Percentiles rank a stretch among this genome's conserved stretches.
phyloP scores from a whole-genome alignment of 2,888 invertebrate genomes.

The Axea sp. region DNA sequence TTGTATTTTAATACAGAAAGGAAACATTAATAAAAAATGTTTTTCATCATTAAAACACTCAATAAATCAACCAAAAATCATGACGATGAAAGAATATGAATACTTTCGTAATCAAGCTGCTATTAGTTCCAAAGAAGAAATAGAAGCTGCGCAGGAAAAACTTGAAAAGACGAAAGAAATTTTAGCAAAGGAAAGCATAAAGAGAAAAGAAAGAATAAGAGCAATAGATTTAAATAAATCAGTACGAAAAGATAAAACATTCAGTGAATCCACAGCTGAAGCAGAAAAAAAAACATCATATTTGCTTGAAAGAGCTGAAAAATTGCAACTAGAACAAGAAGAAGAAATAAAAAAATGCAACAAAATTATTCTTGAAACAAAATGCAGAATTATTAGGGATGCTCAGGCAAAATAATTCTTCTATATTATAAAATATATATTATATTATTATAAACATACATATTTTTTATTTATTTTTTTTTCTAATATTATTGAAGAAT shows the following conservation, averaged over 20 bases:
- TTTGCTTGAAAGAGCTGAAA: conserved; percentile 80
- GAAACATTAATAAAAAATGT: conserved; percentile 10
- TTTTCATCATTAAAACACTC: conserved; percentile 81
- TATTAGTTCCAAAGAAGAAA: conserved; percentile 66
- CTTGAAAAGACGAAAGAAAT: conserved; percentile 67
- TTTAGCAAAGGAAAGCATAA: conserved; percentile 69
- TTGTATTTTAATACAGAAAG: conserved; percentile 5
- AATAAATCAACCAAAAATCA: conserved; percentile 82
- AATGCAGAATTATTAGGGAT: conserved; percentile 91
- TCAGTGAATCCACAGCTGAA: conserved; percentile 80
- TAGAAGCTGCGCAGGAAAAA: conserved; percentile 57
- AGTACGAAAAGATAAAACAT: conserved; percentile 61
- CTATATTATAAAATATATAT: too few relatives aligned
- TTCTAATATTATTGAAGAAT: too few relatives aligned
- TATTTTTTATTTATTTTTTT: not conserved
- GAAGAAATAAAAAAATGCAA: conserved; percentile 87
- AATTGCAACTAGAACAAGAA: conserved; percentile 82
- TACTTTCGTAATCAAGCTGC: conserved; percentile 65
- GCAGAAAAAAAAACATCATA: conserved; percentile 80
- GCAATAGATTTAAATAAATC: conserved; percentile 69
- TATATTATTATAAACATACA: too few relatives aligned
- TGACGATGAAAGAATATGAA: conserved; percentile 83
- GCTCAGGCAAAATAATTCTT: conserved; percentile 85
- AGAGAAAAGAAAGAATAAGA: conserved; percentile 72
- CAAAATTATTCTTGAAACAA: conserved; percentile 89